phyloP scores from a whole-genome alignment of 2,888 invertebrate species.

The Callimorpha dominula region DNA sequence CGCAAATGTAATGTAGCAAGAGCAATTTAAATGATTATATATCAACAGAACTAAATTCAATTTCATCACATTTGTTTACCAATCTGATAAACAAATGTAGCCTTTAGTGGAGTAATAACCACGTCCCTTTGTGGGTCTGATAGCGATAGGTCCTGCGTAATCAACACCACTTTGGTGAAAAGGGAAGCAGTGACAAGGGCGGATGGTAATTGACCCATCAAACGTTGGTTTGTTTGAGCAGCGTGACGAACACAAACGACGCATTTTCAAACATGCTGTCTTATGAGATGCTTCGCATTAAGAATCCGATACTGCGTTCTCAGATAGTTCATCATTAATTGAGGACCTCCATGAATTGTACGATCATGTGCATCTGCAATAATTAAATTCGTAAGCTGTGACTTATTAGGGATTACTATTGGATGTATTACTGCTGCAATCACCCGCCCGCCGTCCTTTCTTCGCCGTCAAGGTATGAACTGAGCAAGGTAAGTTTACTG shows the following conservation, averaged over 20 bases:
- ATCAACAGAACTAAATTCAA: too few species aligned
- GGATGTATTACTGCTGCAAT: not conserved
- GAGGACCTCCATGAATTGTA: constrained; percentile 22
- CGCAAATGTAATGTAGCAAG: too few species aligned
- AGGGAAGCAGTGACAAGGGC: constrained; percentile 23
- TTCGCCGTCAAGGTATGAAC: too few species aligned
- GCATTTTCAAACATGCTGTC: not conserved
- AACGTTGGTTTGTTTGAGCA: constrained; percentile 3
- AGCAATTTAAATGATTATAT: too few species aligned
- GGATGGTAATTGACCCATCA: constrained; percentile 40
- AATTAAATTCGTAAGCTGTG: not conserved
- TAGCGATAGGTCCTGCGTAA: constrained; percentile 31
- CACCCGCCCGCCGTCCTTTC: not conserved
- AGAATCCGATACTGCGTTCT: constrained; percentile 15
- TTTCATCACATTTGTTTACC: too few species aligned
- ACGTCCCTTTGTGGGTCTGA: constrained; percentile 30
- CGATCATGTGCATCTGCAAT: constrained; percentile 13
- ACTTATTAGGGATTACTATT: not conserved
- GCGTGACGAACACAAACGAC: constrained; percentile 6
- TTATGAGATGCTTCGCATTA: not conserved
- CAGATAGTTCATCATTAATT: constrained; percentile 15
- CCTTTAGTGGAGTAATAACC: constrained; percentile 33
- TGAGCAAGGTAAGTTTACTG: too few species aligned
- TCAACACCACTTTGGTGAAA: constrained; percentile 32
- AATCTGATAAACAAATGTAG: constrained; percentile 38